Conservation (phyloP, 2,113 vertebrate genomes). For the Heterotilapia buettikoferi region DNA sequence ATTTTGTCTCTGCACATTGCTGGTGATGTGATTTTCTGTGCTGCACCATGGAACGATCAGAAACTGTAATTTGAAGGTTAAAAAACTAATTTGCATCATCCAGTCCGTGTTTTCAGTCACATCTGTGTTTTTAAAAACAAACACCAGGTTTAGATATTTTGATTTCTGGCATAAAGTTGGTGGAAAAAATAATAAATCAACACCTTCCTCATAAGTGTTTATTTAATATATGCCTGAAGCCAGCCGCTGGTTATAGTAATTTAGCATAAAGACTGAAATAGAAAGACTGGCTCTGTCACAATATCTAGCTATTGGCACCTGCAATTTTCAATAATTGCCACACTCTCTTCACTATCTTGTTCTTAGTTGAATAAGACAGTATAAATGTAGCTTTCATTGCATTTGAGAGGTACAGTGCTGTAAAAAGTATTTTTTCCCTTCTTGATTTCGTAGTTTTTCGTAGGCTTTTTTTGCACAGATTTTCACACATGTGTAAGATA, state of each 20-base stretch:
- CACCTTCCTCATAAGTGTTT: not conserved
- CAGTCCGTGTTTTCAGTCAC: not conserved
- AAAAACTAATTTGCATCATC: not conserved
- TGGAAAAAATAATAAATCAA: not conserved
- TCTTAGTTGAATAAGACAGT: not conserved
- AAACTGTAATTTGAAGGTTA: not conserved
- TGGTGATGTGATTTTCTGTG: not conserved
- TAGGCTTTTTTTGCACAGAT: not conserved
- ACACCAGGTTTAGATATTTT: not conserved
- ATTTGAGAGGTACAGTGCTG: not conserved
- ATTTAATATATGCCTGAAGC: not conserved
- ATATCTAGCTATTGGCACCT: not conserved
- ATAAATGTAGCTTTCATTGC: not conserved
- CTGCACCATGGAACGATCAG: fast-evolving
- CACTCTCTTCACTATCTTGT: not conserved
- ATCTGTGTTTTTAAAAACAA: not conserved
- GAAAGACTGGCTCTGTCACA: not conserved
- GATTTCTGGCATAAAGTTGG: not conserved
- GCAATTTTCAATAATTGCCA: not conserved
- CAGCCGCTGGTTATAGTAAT: not conserved
- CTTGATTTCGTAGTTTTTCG: fast-evolving
- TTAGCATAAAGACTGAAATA: not conserved
- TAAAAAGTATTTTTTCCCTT: not conserved
- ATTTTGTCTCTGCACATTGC: not conserved
- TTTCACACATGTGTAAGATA: not conserved